Percentiles rank a stretch among this genome's conserved stretches.
These are phyloP conservation scores for Mizuhopecten yessoensis DNA, from an alignment of 1,140 invertebrate species.

Conservation along the genomic window DNA sequence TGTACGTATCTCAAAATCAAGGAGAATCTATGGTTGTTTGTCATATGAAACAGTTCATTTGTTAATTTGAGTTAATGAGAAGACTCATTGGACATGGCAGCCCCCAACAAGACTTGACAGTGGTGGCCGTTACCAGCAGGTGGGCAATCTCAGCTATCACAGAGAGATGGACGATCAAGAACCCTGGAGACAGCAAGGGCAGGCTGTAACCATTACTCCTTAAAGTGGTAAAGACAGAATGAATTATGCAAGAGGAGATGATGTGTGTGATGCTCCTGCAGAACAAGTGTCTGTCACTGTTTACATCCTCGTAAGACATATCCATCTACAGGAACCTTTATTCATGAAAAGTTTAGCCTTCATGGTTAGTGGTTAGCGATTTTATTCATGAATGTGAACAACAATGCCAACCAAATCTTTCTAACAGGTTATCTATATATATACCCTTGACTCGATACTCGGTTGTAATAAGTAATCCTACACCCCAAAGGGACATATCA, in stretches of 20 bases:
- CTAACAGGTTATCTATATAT: not conserved
- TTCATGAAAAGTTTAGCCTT: conserved; percentile 38
- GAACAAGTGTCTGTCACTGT: not conserved
- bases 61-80: too few relatives aligned
- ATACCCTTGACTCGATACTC: not conserved
- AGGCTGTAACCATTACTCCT: not conserved
- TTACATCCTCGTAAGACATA: not conserved
- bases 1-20: too few relatives aligned
- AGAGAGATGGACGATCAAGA: not conserved
- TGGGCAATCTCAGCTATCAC: not conserved
- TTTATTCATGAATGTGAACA: conserved; percentile 7
- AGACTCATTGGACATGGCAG: too few relatives aligned
- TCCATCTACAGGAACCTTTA: not conserved
- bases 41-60: too few relatives aligned
- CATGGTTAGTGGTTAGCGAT: not conserved
- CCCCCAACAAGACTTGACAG: not conserved
- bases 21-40: too few relatives aligned
- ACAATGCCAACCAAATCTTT: not conserved
- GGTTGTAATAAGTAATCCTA: not conserved
- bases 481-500: not conserved
- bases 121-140: not conserved
- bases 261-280: not conserved
- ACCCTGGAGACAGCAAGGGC: not conserved
- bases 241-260: conserved; percentile 23
- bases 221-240: not conserved